Base-by-base conservation (phyloP, 2,797 vertebrate species). In the Poeciliopsis gracilis region DNA sequence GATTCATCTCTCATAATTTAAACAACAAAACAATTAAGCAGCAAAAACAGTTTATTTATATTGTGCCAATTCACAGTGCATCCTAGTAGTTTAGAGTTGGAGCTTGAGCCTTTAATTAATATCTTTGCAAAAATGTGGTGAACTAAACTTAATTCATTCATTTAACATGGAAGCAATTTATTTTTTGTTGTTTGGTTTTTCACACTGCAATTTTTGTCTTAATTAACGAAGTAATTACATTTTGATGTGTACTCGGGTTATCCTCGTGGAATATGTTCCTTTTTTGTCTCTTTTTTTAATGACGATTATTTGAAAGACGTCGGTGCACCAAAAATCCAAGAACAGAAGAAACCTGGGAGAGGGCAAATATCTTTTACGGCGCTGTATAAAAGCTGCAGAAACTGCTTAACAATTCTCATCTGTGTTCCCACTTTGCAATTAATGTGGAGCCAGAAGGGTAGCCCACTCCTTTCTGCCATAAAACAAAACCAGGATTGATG, bases 401-500 rank as follows among this genome's bases (percentile, higher is more conserved):
- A 85, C 76, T 77, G 84, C 86, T 90, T 89, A 90, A 91, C 84
- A 88, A 86, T 87, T 84, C 83, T 38, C 75, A 74, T 84, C 84
- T 84, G 72, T 87, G 86, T 93, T 94, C 86, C 86, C 87, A 89
- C 84, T 90, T 77, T 86, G 88, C 91, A 94, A 95, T 94, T 94
- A 93, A 94, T 91, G 91, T 88, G 84, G 84, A 88, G 91, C 88
- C 88, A 87, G 90, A 86, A 92, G 91, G 89, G 91, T 75, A 79
- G 85, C 82, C 82, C 79, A 84, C 84, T 89, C 86, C 85, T 88
- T 87, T 88, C 92, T 85, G 84, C 86, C 88, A 85, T 91, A 90
- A 93, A 91, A 92, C 85, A 89, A 93, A 94, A 92, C 81, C 87
- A 88, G 87, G 91, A 95, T 91, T 92, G 91, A 95, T 94, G 92